These are phyloP conservation scores for Acipenser ruthenus DNA, from an alignment of 2,797 vertebrate species.

Conservation along the genomic window DNA sequence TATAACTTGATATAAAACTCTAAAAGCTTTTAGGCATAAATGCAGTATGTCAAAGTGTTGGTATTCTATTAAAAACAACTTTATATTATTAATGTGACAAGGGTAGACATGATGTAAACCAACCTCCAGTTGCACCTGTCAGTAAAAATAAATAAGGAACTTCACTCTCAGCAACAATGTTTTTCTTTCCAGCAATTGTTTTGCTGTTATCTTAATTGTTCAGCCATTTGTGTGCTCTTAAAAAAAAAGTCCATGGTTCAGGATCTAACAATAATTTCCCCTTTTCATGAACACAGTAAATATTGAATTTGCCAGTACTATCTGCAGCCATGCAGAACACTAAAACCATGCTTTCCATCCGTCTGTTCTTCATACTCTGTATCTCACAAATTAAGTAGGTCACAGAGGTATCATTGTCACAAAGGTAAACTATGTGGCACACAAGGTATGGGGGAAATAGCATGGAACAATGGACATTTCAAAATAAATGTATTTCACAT, in stretches of 20 bases:
- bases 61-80: constrained; percentile 48
- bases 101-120: constrained; percentile 28
- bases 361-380: too few relatives aligned
- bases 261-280: background rate
- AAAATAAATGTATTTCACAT: too few relatives aligned
- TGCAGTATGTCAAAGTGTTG: constrained; percentile 30
- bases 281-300: too few relatives aligned
- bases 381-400: too few relatives aligned
- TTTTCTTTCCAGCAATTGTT: constrained; percentile 11
- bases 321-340: too few relatives aligned
- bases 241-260: background rate
- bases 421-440: too few relatives aligned
- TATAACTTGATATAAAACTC: constrained; percentile 47
- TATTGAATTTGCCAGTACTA: too few relatives aligned
- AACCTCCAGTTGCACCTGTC: constrained; percentile 32
- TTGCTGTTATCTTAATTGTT: constrained; percentile 28
- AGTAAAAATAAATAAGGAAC: constrained; percentile 25
- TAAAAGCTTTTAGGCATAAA: constrained; percentile 51
- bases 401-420: too few relatives aligned
- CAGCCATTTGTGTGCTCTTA: constrained; percentile 12
- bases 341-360: too few relatives aligned
- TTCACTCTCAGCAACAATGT: constrained; percentile 24
- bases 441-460: too few relatives aligned
- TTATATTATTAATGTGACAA: constrained; percentile 32
- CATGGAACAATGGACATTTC: too few relatives aligned